Evolutionary conservation across 2,113 vertebrate genomes (phyloP), one percentile per base, ranked within the genome.

Genomic region (Glaucomys volans): DNA sequence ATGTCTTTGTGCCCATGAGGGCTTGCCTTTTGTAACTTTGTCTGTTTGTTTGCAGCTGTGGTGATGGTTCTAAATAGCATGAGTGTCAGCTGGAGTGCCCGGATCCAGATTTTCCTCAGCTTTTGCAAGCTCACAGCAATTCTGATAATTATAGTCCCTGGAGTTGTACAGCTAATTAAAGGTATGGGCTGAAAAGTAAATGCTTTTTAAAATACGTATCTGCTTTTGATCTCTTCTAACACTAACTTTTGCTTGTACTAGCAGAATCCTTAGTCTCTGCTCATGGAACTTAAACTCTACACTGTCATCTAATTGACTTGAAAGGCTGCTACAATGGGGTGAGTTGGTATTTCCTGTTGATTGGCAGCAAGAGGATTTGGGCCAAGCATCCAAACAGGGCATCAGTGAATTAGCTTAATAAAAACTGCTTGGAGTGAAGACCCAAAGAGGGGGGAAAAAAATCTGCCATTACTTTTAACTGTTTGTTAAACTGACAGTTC

Each of bases 11-110:
- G 69, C 50, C 62, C 13, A 2, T 2, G 44, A 85, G 35, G 30
- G 50, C 24, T 87, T 71, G 47, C 79, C 80, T 92, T 93, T 87
- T 62, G 44, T 97, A 94, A 95, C 85, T 80, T 80, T 93, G 35
- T 66, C 91, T 96, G 44, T 94, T 85, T 89, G 57, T 90, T 97
- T 97, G 54, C 98, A 99, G 99, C 99, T 0, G 42, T 98, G 35
- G 98, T 99, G 96, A 99, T 99, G 99, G 99, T 99, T 94, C 98
- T 99, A 95, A 99, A 99, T 97, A 99, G 99, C 97, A 98, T 99
- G 91, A 99, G 99, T 95, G 99, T 99, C 94, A 99, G 98, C 85
- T 99, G 99, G 99, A 99, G 99, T 0, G 98, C 99, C 91, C 99
- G 99, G 95, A 98, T 99, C 94, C 99, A 99, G 98, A 99, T 99